These are phyloP conservation scores for Phymatocera aterrima DNA, from an alignment of 2,888 invertebrate genomes.

Conservation along the genomic window DNA sequence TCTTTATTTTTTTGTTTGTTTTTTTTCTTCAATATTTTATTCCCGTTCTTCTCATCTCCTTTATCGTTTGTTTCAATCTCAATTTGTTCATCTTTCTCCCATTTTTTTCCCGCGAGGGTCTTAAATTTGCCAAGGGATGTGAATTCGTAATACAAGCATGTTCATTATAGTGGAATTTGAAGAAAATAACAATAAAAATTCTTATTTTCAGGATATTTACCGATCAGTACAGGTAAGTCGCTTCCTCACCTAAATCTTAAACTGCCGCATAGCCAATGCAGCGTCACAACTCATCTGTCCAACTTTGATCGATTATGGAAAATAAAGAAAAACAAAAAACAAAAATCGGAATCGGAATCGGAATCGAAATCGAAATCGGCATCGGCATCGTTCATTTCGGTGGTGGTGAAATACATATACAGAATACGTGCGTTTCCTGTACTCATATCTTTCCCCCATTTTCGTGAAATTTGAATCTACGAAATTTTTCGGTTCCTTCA, in stretches of 20 bases:
- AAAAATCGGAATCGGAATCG: no score
- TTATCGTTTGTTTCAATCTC: no score
- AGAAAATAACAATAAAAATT: conserved; percentile 66
- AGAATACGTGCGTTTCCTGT: not conserved
- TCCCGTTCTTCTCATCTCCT: not conserved
- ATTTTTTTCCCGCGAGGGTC: conserved; percentile 46
- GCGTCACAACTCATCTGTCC: conserved; percentile 56
- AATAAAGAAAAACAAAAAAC: not conserved
- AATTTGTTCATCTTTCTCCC: no score
- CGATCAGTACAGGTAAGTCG: conserved; percentile 72
- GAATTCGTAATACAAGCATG: conserved; percentile 64
- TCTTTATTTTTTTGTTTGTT: no score
- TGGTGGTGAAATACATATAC: not conserved
- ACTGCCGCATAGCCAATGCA: conserved; percentile 51
- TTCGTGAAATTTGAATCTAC: not conserved
- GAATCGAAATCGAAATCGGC: no score
- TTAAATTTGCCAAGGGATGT: conserved; percentile 46
- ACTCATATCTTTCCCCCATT: not conserved
- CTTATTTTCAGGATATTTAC: conserved; percentile 73
- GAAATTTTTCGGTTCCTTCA: not conserved
- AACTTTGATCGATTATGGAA: no score
- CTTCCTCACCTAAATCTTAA: conserved; percentile 59
- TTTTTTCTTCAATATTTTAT: conserved; percentile 19
- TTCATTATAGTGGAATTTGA: conserved; percentile 59
- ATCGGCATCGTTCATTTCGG: no score